phyloP scores from a whole-genome alignment of 2,888 invertebrate species.

The Danaus chrysippus region DNA sequence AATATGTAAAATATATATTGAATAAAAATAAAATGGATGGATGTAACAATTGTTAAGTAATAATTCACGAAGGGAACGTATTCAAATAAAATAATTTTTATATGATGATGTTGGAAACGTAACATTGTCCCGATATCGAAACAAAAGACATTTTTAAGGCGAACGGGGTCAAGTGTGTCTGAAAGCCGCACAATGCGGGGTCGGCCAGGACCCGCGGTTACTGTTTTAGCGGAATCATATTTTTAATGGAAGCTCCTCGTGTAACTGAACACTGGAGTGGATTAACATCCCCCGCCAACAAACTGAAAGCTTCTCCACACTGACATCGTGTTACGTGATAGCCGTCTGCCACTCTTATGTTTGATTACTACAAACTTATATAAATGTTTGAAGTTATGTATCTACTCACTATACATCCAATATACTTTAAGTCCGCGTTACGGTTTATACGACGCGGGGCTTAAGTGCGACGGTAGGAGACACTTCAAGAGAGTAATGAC shows the following conservation, averaged over 20 bases:
- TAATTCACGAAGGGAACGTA: background rate
- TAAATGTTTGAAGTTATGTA: too few relatives aligned
- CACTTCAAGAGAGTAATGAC: too few relatives aligned
- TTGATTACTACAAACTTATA: too few relatives aligned
- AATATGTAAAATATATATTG: too few relatives aligned
- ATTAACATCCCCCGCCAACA: constrained; percentile 9
- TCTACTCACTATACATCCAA: too few relatives aligned
- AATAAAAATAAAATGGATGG: background rate
- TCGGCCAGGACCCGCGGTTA: constrained; percentile 30
- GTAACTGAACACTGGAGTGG: constrained; percentile 17
- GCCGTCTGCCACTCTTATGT: too few relatives aligned
- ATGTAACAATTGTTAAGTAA: background rate
- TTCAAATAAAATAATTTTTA: too few relatives aligned
- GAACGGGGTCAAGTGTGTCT: constrained; percentile 60
- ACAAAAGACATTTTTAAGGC: constrained; percentile 57
- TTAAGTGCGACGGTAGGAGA: too few relatives aligned
- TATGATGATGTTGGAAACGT: background rate
- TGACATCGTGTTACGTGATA: too few relatives aligned
- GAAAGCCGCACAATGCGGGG: constrained; percentile 39
- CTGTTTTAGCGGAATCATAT: constrained; percentile 53
- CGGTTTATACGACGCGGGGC: too few relatives aligned
- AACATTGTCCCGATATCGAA: constrained; percentile 47
- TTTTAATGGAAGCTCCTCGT: constrained; percentile 51
- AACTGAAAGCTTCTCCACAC: constrained; percentile 3
- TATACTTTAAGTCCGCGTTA: too few relatives aligned